Conservation (phyloP, 2,113 vertebrate species). For the Notiomystis cincta region DNA sequence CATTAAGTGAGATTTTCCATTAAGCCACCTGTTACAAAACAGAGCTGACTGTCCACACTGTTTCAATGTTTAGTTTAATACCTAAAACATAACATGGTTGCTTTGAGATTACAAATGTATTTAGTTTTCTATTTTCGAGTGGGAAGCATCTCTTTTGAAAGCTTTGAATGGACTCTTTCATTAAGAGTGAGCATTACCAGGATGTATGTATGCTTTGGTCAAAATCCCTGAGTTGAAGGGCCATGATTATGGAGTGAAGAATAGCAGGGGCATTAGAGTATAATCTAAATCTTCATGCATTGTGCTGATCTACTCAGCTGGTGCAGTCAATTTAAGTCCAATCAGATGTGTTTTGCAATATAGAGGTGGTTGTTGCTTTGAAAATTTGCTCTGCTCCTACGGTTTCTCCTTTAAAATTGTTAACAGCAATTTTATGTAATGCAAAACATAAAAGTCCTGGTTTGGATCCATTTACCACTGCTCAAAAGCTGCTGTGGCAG, state of each 20-base stretch:
- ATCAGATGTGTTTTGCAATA: not conserved
- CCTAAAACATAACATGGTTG: not conserved
- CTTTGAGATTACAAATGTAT: not conserved
- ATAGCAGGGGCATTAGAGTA: not conserved
- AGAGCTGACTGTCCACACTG: not conserved
- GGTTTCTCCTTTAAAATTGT: not conserved
- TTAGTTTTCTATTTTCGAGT: not conserved
- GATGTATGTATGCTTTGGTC: not conserved
- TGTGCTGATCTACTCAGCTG: not conserved
- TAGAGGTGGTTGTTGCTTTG: not conserved
- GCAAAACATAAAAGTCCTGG: not conserved
- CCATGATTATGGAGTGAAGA: not conserved
- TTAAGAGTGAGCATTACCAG: not conserved
- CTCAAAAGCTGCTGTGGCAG: not conserved
- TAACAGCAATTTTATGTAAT: not conserved
- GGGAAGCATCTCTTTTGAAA: not conserved
- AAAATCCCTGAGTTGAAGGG: not conserved
- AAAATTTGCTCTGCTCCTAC: not conserved
- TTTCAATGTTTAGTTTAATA: not conserved
- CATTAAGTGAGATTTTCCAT: not conserved
- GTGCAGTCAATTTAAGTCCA: not conserved
- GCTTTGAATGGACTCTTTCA: not conserved
- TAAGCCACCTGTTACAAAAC: not conserved
- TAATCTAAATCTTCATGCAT: not conserved
- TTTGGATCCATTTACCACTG: not conserved